Conservation (phyloP, 2,797 vertebrate species). For the Poeciliopsis gracilis region DNA sequence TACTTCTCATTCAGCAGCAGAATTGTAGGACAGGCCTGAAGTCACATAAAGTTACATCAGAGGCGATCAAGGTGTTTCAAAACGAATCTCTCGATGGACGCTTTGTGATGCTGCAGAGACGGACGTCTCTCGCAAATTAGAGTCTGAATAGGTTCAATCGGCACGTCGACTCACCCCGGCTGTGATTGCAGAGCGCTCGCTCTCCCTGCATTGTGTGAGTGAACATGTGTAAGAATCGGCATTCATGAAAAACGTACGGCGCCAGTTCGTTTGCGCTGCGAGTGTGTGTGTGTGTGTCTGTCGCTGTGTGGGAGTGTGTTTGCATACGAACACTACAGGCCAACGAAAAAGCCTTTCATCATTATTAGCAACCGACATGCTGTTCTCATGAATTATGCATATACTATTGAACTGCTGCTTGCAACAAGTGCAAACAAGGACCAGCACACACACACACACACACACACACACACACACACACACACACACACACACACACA, state of each 20-base stretch:
- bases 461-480: not conserved
- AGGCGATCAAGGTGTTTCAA: not conserved
- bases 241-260: not conserved
- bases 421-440: not conserved
- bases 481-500: not conserved
- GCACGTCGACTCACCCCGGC: not conserved
- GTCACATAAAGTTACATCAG: too few species aligned
- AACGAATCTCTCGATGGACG: not conserved
- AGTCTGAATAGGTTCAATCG: not conserved
- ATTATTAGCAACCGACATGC: slow-evolving; percentile 70
- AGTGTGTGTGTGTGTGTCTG: slow-evolving; percentile 1
- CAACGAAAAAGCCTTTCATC: not conserved
- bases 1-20: too few species aligned
- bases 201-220: not conserved
- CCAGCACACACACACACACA: not conserved
- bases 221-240: not conserved
- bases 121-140: not conserved
- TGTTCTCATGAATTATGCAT: slow-evolving; percentile 85
- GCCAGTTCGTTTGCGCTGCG: not conserved
- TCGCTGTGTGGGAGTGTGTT: not conserved
- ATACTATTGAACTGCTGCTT: slow-evolving; percentile 36
- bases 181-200: not conserved
- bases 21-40: too few species aligned
- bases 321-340: not conserved
- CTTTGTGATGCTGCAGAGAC: not conserved